Evolutionary conservation across 2,888 invertebrate species (phyloP), one percentile per base, ranked within the genome.

Genomic region (Cheilosia vernalis): DNA sequence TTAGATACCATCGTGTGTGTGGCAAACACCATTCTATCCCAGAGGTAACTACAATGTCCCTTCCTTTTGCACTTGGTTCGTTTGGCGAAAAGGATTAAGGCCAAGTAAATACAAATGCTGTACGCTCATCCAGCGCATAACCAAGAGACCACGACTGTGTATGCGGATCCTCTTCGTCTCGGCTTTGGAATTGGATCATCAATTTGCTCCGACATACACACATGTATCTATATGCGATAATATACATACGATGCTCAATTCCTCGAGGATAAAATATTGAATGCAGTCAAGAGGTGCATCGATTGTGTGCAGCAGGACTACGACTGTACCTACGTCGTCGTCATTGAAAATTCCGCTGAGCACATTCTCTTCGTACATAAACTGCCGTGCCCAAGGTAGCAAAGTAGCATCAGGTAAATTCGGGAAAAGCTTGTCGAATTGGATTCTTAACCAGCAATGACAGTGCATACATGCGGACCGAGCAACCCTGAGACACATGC

Each of bases 361-460:
- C 77, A 66, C 64, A 70, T 72, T 81, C 76, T 51, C 27, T 66
- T 49, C 47, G 66, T 51, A 67, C 63, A 79, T 73, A 78, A 78
- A 67, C 67, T 47, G 74, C 24, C 24, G 40, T 56, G 64, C 55
- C 61, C 55, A 49, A 72, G 37, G 53, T 64, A 81, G 27, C 67
- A 72, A 60, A 64, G 73, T 27, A 67, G 70, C 81, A 80, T 84
- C 80, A 76, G 70, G 80, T 84, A 80, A 82, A 79, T 73, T 58
- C 56, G 37, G 56, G 37, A 69, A 85, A 85, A 72, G 66, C 85
- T 85, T 81, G 81, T 77, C 70, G 70, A 85, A 81, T 76, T 70
- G 81, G 70, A 74, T 80, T 69, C 74, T 80, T 84, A 80, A 76
- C 76, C 81, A 70, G 76, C 61, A 61, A 47, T 77, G 81, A 85